These are phyloP conservation scores for Falco naumanni DNA, from an alignment of 2,797 vertebrate species.

Conservation along the genomic window DNA sequence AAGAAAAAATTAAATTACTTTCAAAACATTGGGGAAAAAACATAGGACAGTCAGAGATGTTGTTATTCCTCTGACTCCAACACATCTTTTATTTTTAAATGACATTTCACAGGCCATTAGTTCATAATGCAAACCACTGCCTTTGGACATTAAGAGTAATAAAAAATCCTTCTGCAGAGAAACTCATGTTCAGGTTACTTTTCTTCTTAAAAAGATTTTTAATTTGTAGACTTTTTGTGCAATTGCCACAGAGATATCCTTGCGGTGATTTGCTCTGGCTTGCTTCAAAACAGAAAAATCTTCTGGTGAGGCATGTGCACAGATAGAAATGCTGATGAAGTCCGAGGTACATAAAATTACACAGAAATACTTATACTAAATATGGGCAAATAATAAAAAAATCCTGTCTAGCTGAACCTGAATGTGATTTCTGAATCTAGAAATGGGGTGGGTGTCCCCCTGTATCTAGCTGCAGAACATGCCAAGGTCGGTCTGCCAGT, in stretches of 20 bases:
- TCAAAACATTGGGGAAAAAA: slow-evolving; percentile 38
- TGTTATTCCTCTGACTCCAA: slow-evolving; percentile 51
- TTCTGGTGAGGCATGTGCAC: not conserved
- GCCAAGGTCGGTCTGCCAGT: not conserved
- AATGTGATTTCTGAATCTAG: not conserved
- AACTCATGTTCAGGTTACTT: slow-evolving; percentile 21
- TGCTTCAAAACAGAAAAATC: not conserved
- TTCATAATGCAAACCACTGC: slow-evolving; percentile 52
- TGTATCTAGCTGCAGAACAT: not conserved
- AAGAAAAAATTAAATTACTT: slow-evolving; percentile 38
- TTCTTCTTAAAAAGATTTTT: slow-evolving; percentile 37
- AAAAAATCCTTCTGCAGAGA: slow-evolving; percentile 32
- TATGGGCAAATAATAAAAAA: not conserved
- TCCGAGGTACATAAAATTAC: not conserved
- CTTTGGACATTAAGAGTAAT: slow-evolving; percentile 42
- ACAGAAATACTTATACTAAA: not conserved
- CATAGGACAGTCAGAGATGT: slow-evolving; percentile 9
- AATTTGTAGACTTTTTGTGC: not conserved
- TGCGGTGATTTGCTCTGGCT: not conserved
- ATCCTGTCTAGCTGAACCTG: not conserved
- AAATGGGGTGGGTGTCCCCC: not conserved
- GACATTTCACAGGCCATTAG: slow-evolving; percentile 60
- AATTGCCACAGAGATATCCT: not conserved
- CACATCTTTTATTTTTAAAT: slow-evolving; percentile 69
- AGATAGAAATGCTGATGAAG: not conserved